Evolutionary conservation across 1,140 invertebrate species (phyloP), one percentile per base, ranked within the genome.

Genomic region (Meloidogyne floridensis): DNA sequence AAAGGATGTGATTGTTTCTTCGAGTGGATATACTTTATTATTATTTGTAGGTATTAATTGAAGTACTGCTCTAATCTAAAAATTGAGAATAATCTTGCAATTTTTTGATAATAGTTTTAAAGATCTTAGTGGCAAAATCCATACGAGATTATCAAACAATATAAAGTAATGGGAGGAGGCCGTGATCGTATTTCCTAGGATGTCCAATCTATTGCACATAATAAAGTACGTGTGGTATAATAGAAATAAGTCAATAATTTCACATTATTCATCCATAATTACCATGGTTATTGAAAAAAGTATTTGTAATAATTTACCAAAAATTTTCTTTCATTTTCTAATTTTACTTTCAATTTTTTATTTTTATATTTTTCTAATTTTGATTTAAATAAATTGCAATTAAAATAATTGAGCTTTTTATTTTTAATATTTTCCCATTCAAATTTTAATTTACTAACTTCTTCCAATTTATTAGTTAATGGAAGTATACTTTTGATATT

Each of bases 401-500:
- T n/a, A n/a, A 65, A 65, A 65, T 65, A 7, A 65, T 65, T 65
- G 0, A 59, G 0, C n/a, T n/a, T n/a, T 18, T 65, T n/a, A 65
- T 65, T 65, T 65, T 18, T 65, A 65, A 65, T 59, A 59, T 65
- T 65, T 65, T 65, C n/a, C 59, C 59, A 65, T 6, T 65, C n/a
- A n/a, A n/a, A 6, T 65, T n/a, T 65, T n/a, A 65, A 6, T 65
- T 65, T 65, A 65, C 7, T 65, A 65, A 65, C 6, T n/a, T 65
- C 59, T 18, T 65, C 15, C 7, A 8, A 65, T n/a, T n/a, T 65
- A 65, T 65, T n/a, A 7, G 0, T 65, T 18, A 18, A 65, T 65
- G n/a, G 7, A 65, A 65, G 0, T 65, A 65, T 65, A n/a, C n/a
- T 65, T n/a, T 65, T 7, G n/a, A 65, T n/a, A n/a, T 65, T 65